phyloP scores from a whole-genome alignment of 1,140 invertebrate species.

The Pseudomyrmex flavicornis region DNA sequence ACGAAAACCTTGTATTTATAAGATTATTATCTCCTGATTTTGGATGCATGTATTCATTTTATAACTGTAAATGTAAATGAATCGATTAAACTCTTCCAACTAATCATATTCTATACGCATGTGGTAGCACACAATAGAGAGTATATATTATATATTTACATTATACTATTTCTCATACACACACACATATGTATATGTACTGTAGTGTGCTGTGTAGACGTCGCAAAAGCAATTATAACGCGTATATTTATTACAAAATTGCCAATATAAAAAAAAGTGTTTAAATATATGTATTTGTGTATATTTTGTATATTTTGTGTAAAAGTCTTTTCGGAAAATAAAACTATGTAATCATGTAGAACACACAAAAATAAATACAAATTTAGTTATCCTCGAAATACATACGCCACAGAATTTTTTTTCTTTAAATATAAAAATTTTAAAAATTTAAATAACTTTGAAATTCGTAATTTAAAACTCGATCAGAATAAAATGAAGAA shows the following conservation, averaged over 20 bases:
- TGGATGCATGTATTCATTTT: constrained; percentile 5
- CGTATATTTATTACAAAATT: neutral
- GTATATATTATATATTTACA: neutral
- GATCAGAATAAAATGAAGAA: too few relatives aligned
- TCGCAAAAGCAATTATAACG: neutral
- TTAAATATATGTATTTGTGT: neutral
- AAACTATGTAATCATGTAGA: too few relatives aligned
- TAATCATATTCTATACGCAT: neutral
- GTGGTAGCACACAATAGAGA: neutral
- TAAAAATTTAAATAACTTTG: too few relatives aligned
- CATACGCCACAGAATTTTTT: too few relatives aligned
- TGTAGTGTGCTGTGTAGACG: neutral
- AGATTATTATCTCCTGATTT: neutral
- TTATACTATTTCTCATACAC: neutral
- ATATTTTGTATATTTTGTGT: too few relatives aligned
- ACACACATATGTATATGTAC: too few relatives aligned
- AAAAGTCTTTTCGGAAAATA: too few relatives aligned
- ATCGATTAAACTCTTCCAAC: neutral
- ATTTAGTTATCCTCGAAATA: too few relatives aligned
- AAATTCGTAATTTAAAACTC: too few relatives aligned
- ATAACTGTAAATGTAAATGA: constrained; percentile 24
- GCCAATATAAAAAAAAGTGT: neutral
- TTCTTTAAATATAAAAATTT: too few relatives aligned
- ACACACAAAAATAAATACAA: too few relatives aligned
- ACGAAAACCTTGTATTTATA: neutral